Percentiles rank a stretch among this genome's conserved stretches.
Conservation (phyloP, 92 coral and sea anemone species). For the Nematostella vectensis region DNA sequence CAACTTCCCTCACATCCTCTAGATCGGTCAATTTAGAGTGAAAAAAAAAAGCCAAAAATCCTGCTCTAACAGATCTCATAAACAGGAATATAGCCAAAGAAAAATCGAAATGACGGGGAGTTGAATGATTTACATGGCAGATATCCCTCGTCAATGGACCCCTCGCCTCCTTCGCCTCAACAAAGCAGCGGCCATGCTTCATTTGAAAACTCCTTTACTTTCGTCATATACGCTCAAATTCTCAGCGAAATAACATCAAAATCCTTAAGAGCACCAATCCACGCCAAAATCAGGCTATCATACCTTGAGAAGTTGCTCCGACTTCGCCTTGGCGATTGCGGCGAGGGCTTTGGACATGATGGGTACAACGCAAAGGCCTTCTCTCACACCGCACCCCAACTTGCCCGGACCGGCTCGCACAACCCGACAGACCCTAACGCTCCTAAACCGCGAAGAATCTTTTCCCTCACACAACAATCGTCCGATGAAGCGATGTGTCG, state of each 20-base stretch:
- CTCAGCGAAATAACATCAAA: conserved; percentile 7
- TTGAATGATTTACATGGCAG: conserved; percentile 26
- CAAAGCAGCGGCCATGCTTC: conserved; percentile 89
- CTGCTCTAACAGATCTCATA: no score
- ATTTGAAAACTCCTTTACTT: conserved; percentile 37
- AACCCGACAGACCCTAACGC: no score
- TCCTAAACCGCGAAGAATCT: conserved; percentile 45
- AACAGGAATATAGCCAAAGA: not conserved
- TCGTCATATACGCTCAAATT: no score
- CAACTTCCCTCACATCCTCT: conserved; percentile 24
- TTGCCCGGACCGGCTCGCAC: conserved; percentile 26
- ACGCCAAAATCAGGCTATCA: conserved; percentile 5
- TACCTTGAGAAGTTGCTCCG: conserved; percentile 88
- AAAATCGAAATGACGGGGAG: conserved; percentile 3
- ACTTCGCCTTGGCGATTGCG: conserved; percentile 90
- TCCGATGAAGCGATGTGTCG: no score
- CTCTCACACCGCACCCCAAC: conserved; percentile 91
- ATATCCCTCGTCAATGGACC: conserved; percentile 33
- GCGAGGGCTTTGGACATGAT: conserved; percentile 95
- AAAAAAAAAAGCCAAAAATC: conserved; percentile 8
- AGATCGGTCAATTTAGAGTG: no score
- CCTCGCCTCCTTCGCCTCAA: conserved; percentile 54
- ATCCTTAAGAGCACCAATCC: not conserved
- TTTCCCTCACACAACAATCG: no score
- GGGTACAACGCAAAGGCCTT: conserved; percentile 77